phyloP scores from a whole-genome alignment of 2,888 invertebrate species.

The Priocnemis perturbator region DNA sequence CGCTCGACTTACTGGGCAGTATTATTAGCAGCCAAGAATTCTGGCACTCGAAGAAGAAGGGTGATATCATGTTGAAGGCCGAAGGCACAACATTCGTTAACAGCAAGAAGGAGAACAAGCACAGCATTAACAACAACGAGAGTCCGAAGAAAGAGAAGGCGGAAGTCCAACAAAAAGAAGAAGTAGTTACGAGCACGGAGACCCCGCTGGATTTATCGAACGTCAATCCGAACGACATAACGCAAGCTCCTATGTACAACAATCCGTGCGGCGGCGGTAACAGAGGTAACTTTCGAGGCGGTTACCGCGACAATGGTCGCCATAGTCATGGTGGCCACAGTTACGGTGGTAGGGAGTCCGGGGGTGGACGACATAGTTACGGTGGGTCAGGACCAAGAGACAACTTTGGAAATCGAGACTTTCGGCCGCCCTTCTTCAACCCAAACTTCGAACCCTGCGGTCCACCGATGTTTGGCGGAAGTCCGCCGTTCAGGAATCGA shows the following conservation, averaged over 20 bases:
- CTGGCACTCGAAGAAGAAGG: constrained; percentile 81
- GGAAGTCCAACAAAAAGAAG: constrained; percentile 25
- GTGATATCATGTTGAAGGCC: constrained; percentile 78
- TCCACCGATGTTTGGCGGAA: constrained; percentile 58
- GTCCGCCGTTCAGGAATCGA: constrained; percentile 65
- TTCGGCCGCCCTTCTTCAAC: constrained; percentile 64
- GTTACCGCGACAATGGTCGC: constrained; percentile 64
- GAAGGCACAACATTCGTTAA: constrained; percentile 81
- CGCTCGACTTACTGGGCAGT: constrained; percentile 80
- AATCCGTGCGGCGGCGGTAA: constrained; percentile 77
- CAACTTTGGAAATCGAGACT: constrained; percentile 63
- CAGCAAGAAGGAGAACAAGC: constrained; percentile 58
- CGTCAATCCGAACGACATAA: constrained; percentile 66
- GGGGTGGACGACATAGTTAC: constrained; percentile 70
- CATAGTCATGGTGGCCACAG: constrained; percentile 67
- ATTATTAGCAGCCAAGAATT: constrained; percentile 84
- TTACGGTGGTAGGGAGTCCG: constrained; percentile 76
- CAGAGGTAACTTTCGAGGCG: constrained; percentile 62
- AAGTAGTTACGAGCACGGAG: constrained; percentile 28
- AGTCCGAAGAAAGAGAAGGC: constrained; percentile 61
- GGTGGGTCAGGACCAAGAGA: constrained; percentile 70
- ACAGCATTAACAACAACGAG: constrained; percentile 58
- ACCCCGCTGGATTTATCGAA: constrained; percentile 61
- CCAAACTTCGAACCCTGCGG: constrained; percentile 67
- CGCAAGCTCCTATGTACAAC: constrained; percentile 81